These are phyloP conservation scores for Cochlearius cochlearius DNA, from an alignment of 2,113 vertebrate genomes.

Conservation along the genomic window DNA sequence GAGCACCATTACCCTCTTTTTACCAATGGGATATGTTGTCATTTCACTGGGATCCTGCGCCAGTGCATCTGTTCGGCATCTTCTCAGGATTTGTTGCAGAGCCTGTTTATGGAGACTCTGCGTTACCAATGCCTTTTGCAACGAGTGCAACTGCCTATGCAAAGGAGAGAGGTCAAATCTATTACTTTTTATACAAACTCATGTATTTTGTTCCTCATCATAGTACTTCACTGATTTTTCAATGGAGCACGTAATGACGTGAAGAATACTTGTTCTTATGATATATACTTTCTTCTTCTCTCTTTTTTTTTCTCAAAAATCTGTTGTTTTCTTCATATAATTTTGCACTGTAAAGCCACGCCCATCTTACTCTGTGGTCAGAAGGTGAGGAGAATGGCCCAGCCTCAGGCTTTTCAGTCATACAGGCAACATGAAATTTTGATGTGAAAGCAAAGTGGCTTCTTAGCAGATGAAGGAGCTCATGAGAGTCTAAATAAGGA, in stretches of 20 bases:
- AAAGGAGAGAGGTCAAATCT: not conserved
- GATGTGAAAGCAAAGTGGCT: not conserved
- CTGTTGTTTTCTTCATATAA: not conserved
- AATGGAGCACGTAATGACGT: not conserved
- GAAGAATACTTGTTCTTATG: not conserved
- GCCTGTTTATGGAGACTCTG: not conserved
- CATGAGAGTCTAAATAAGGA: not conserved
- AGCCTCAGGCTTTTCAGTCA: not conserved
- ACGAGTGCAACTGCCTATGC: not conserved
- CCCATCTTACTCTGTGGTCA: not conserved
- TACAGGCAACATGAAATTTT: not conserved
- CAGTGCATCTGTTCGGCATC: not conserved
- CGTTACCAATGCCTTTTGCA: not conserved
- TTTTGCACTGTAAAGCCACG: not conserved
- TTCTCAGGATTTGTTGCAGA: not conserved
- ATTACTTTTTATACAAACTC: not conserved
- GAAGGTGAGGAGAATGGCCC: not conserved
- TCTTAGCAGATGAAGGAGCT: not conserved
- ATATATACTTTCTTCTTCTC: not conserved
- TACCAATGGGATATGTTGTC: not conserved
- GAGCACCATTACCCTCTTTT: not conserved
- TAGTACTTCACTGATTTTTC: not conserved
- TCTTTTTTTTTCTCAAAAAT: not conserved
- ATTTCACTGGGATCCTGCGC: not conserved
- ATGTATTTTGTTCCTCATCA: not conserved